phyloP scores from a whole-genome alignment of 2,113 vertebrate species.

The Aegithalos caudatus region DNA sequence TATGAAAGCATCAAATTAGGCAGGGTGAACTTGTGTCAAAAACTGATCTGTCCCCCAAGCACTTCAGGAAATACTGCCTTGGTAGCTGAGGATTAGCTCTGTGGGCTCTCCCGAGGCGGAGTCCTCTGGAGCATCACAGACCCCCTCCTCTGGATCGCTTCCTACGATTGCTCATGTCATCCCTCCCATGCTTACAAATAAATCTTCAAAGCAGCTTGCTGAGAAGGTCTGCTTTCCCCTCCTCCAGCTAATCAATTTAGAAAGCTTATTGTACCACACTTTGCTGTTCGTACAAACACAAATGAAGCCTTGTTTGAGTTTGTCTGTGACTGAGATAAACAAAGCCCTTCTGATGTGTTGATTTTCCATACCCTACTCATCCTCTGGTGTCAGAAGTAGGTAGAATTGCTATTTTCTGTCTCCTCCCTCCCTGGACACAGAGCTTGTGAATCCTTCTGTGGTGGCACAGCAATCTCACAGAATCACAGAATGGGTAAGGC shows the following conservation, averaged over 20 bases:
- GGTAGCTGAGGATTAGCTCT: background rate
- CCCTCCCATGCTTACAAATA: background rate
- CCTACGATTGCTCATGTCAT: rapidly evolving
- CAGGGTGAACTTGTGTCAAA: background rate
- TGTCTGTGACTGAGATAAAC: background rate
- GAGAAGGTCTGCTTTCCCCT: background rate
- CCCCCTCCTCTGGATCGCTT: rapidly evolving
- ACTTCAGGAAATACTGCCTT: background rate
- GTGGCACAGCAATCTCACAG: background rate
- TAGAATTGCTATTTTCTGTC: background rate
- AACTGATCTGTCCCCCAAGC: background rate
- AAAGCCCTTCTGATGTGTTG: background rate
- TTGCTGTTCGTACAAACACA: background rate
- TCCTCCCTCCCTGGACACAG: background rate
- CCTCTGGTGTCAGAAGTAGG: background rate
- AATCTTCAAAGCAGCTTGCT: background rate
- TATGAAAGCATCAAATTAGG: background rate
- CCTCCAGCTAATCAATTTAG: background rate
- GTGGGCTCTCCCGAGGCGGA: rapidly evolving
- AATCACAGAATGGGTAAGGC: background rate
- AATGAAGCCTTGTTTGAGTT: background rate
- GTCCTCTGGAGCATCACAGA: rapidly evolving
- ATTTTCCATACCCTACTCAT: background rate
- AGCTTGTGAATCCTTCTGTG: background rate
- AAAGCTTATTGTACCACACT: background rate